Evolutionary conservation across 2,797 vertebrate species (phyloP).

Genomic region (Bufotes viridis): DNA sequence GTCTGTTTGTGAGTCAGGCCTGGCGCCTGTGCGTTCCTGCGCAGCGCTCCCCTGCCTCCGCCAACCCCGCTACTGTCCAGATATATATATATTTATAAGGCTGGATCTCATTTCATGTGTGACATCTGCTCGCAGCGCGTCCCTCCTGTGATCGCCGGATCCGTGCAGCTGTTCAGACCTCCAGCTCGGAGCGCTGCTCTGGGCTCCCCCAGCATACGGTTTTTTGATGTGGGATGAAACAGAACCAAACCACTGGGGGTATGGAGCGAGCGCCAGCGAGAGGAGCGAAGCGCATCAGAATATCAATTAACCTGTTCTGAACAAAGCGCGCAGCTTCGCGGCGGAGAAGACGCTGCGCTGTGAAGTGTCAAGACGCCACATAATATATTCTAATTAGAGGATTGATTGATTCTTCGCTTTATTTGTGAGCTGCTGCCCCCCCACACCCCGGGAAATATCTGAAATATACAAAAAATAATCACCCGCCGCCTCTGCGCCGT

Average conservation of each 20-base stretch:
- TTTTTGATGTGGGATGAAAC: slow-evolving; percentile 99
- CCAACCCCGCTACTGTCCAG: slow-evolving; percentile 69
- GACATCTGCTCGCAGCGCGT: slow-evolving; percentile 94
- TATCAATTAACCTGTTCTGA: slow-evolving; percentile 86
- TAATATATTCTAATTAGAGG: slow-evolving; percentile 79
- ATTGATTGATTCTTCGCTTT: slow-evolving; percentile 66
- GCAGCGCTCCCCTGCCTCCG: slow-evolving; percentile 75
- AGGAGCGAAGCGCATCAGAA: slow-evolving; percentile 83
- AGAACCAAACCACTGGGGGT: slow-evolving; percentile 91
- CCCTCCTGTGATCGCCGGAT: slow-evolving; percentile 80
- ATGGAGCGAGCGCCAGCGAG: slow-evolving; percentile 65
- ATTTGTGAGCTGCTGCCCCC: slow-evolving; percentile 52
- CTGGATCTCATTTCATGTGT: slow-evolving; percentile 70
- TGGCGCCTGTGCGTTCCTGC: slow-evolving; percentile 73
- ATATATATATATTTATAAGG: slow-evolving; percentile 61
- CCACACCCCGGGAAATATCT: slow-evolving; percentile 66
- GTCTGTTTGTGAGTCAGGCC: slow-evolving; percentile 68
- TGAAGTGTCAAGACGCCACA: slow-evolving; percentile 76
- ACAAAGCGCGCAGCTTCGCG: slow-evolving; percentile 73
- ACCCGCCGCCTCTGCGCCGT: slow-evolving; percentile 48
- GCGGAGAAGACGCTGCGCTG: slow-evolving; percentile 71
- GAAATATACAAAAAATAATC: slow-evolving; percentile 55
- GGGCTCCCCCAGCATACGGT: slow-evolving; percentile 84
- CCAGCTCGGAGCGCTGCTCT: slow-evolving; percentile 79
- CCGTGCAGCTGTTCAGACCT: slow-evolving; percentile 94